These are phyloP conservation scores for Chaunax sp. DNA, from an alignment of 2,797 vertebrate genomes.

Conservation along the genomic window DNA sequence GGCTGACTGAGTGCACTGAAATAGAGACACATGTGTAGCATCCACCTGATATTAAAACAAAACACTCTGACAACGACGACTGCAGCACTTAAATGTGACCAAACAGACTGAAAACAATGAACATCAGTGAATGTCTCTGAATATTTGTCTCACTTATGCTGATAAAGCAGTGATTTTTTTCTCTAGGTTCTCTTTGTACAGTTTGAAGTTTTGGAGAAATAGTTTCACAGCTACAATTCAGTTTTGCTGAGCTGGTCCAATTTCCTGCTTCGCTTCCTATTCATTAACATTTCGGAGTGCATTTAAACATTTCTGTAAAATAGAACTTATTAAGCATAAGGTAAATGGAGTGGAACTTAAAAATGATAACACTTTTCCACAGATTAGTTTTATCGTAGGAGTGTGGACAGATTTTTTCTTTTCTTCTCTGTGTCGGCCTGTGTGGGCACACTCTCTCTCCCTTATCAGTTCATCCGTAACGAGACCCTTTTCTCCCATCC, in stretches of 20 bases:
- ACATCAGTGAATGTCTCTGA: too few species aligned
- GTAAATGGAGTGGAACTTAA: conserved; percentile 40
- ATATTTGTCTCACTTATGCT: neutral
- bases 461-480: neutral
- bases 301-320: conserved; percentile 44
- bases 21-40: neutral
- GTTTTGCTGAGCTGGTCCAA: conserved; percentile 61
- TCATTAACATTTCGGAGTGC: conserved; percentile 51
- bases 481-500: neutral
- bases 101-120: too few species aligned
- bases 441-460: neutral
- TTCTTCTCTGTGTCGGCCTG: too few species aligned
- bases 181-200: conserved; percentile 7
- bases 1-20: neutral
- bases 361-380: conserved; percentile 22
- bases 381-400: conserved; percentile 9
- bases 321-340: conserved; percentile 37
- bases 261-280: conserved; percentile 62
- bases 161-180: conserved; percentile 18
- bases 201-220: conserved; percentile 23
- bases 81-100: too few species aligned
- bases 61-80: neutral
- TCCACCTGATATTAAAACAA: neutral
- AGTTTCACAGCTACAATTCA: conserved; percentile 20
- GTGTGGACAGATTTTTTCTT: neutral